Percentiles rank a stretch among this genome's conserved stretches.
Evolutionary conservation across 2,888 invertebrate genomes (phyloP).

Genomic region (Chrysolina oricalcia): DNA sequence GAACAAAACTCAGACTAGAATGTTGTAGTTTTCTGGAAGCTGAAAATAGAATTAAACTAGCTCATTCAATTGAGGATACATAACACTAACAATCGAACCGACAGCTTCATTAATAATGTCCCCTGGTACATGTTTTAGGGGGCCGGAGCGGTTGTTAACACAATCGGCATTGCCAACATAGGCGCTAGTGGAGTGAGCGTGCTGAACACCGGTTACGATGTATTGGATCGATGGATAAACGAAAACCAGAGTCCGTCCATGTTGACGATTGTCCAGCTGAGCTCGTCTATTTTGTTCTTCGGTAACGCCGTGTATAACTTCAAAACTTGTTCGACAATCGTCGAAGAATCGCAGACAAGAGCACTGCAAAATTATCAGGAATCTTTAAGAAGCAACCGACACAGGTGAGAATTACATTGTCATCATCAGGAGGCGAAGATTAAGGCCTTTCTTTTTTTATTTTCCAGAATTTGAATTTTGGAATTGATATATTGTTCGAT

Average conservation of each 20-base stretch:
- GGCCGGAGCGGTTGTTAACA: slow-evolving; percentile 57
- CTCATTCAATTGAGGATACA: neutral
- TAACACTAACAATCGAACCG: too few relatives aligned
- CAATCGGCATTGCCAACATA: slow-evolving; percentile 62
- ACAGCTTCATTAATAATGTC: too few relatives aligned
- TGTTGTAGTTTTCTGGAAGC: too few relatives aligned
- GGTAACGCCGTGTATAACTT: slow-evolving; percentile 65
- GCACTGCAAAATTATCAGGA: slow-evolving; percentile 73
- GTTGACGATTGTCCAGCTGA: slow-evolving; percentile 69
- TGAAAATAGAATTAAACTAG: neutral
- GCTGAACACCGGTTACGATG: slow-evolving; percentile 62
- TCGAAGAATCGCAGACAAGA: slow-evolving; percentile 74
- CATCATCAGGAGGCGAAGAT: too few relatives aligned
- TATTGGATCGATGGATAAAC: slow-evolving; percentile 61
- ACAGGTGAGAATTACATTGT: slow-evolving; percentile 61
- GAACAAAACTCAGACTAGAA: too few relatives aligned
- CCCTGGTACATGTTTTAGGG: slow-evolving; percentile 52
- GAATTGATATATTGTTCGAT: too few relatives aligned
- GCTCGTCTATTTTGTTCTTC: slow-evolving; percentile 65
- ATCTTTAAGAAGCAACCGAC: slow-evolving; percentile 74
- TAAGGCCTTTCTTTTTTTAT: too few relatives aligned
- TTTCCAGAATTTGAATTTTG: too few relatives aligned
- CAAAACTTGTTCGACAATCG: slow-evolving; percentile 57
- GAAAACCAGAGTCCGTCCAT: slow-evolving; percentile 65
- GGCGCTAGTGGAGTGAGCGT: slow-evolving; percentile 63